These are phyloP conservation scores for Diplosoma virens DNA, from an alignment of 23 tunicate genomes.

Conservation along the genomic window DNA sequence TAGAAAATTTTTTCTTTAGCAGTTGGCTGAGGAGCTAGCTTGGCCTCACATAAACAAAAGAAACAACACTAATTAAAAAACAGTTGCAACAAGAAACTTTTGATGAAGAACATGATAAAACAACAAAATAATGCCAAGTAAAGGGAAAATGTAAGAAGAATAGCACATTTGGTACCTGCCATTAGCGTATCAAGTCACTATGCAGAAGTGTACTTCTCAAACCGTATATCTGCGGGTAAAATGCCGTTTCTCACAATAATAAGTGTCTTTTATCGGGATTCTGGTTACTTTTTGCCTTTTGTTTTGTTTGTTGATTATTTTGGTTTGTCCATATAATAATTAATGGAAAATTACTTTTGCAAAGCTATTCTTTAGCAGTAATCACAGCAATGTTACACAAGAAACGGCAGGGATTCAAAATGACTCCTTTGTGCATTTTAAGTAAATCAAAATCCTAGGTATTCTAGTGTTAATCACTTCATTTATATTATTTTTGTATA, in stretches of 20 bases:
- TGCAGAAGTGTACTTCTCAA: constrained; percentile 24
- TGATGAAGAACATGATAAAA: constrained; percentile 1
- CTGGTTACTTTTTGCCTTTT: neutral
- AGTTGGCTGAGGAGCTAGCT: constrained; percentile 5
- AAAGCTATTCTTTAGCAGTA: constrained; percentile 4
- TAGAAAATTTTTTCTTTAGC: constrained; percentile 12
- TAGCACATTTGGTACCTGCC: constrained; percentile 1
- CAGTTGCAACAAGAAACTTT: neutral
- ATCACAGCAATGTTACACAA: constrained; percentile 6
- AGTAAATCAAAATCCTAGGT: constrained; percentile 7
- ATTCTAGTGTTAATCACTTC: constrained; percentile 4
- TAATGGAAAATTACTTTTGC: neutral
- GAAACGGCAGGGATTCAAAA: constrained; percentile 9
- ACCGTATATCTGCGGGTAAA: neutral
- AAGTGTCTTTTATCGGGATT: neutral
- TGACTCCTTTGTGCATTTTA: constrained; percentile 23
- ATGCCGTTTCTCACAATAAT: constrained; percentile 7
- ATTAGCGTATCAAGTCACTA: constrained; percentile 10
- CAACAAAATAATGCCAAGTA: constrained; percentile 23
- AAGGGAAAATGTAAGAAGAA: neutral
- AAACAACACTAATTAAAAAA: constrained; percentile 8
- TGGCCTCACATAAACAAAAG: constrained; percentile 10
- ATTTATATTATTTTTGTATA: too few relatives aligned
- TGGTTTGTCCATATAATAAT: neutral
- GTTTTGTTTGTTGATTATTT: constrained; percentile 1